Evolutionary conservation across 2,113 vertebrate genomes (phyloP), one percentile per base, ranked within the genome.

Genomic region (Syngnathus typhle): DNA sequence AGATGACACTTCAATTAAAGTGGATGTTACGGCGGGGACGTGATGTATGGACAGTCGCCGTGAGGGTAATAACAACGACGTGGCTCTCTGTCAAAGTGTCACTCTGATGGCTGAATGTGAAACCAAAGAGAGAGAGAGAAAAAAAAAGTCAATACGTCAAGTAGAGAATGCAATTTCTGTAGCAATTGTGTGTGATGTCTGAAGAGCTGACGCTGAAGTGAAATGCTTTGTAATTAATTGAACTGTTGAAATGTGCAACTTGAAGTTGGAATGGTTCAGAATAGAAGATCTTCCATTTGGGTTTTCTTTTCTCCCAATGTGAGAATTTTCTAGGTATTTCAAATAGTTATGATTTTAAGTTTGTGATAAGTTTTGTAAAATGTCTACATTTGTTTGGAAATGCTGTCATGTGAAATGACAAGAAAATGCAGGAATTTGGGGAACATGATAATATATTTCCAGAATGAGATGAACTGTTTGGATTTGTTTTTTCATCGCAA

Each of bases 111-210:
- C 55, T 36, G 12, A 16, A 6, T 7, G 11, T 15, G 55, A 58
- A 46, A 58, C 6, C 55, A 13, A 16, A 58, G 54, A 32, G 27
- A 32, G 27, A 32, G 27, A 21, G n/a, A 2, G 4, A 8, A 19
- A 49, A 55, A 32, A 56, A 55, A 55, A 56, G 55, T 58, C 55
- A 58, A 58, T 36, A 36, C 13, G 27, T 58, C 55, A 15, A 58
- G 12, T 16, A 18, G 55, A 36, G 15, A 58, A 58, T 58, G 55
- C 55, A 58, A 58, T 58, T 58, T 58, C 13, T 16, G 27, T 6
- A 7, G 55, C 27, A 32, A 36, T 32, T 10, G 52, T 5, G 3
- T 54, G 23, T 36, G 55, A 58, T 36, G 32, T 32, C 6, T 16
- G 27, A 36, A 58, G 55, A 58, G 52, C 52, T 55, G 52, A 55